A percentile compares a stretch with the other conserved stretches of the same genome.
phyloP scores from a whole-genome alignment of 37 sponge, comb jelly and placozoan genomes.

The Cliona cf. orientalis region DNA sequence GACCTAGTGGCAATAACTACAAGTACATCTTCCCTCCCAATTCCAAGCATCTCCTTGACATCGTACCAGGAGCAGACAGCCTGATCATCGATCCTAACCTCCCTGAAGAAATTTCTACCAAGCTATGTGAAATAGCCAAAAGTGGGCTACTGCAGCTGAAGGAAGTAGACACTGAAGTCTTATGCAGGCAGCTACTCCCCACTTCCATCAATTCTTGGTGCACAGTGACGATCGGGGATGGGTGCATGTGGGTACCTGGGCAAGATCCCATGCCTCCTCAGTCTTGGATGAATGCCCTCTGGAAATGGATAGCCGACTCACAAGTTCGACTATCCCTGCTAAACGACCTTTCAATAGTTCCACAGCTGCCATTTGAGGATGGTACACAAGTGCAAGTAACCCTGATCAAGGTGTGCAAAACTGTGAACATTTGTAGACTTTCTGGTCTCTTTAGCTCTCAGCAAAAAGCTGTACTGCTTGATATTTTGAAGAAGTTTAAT shows the following conservation, averaged over 20 bases:
- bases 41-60: neutral
- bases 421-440: no score
- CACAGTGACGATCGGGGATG: neutral
- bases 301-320: conserved; percentile 32
- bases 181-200: conserved; percentile 24
- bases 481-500: no score
- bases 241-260: conserved; percentile 31
- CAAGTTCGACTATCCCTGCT: neutral
- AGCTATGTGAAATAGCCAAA: conserved; percentile 8
- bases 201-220: conserved; percentile 43
- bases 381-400: no score
- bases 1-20: neutral
- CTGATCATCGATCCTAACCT: conserved; percentile 4
- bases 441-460: no score
- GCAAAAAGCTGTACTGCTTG: no score
- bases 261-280: no score
- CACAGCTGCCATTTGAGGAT: no score
- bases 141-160: neutral
- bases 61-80: conserved; percentile 24
- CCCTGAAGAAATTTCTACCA: neutral
- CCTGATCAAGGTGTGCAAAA: no score
- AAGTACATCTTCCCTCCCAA: conserved; percentile 16
- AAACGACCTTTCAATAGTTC: no score
- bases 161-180: conserved; percentile 3
- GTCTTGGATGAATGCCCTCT: conserved; percentile 47